phyloP scores from a whole-genome alignment of 1,140 invertebrate species.

The Lutraria rhynchaena region DNA sequence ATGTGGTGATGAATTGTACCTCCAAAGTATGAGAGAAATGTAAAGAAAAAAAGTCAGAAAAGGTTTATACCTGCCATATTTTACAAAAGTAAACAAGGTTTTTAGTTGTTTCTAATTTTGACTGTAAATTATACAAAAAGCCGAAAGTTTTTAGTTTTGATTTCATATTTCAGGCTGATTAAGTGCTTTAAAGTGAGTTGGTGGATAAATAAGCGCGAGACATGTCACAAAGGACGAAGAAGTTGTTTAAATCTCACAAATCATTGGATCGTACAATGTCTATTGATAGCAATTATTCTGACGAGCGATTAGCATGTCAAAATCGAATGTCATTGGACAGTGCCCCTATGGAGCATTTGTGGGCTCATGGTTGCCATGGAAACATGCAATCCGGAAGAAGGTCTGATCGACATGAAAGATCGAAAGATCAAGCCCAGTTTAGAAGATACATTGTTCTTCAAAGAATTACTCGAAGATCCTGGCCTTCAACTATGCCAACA shows the following conservation, averaged over 20 bases:
- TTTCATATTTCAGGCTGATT: too few relatives aligned
- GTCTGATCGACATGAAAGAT: not conserved
- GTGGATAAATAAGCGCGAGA: too few relatives aligned
- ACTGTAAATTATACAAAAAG: too few relatives aligned
- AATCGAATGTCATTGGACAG: slow-evolving; percentile 34
- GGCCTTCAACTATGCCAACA: slow-evolving; percentile 18
- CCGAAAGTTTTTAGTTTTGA: too few relatives aligned
- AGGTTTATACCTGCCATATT: too few relatives aligned
- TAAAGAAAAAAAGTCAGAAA: too few relatives aligned
- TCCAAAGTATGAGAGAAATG: too few relatives aligned
- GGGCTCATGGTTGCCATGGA: not conserved
- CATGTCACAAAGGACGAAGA: slow-evolving; percentile 17
- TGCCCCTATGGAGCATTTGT: slow-evolving; percentile 5
- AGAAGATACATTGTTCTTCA: slow-evolving; percentile 1
- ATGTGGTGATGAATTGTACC: too few relatives aligned
- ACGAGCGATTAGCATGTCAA: not conserved
- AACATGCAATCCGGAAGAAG: not conserved
- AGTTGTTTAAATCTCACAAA: slow-evolving; percentile 28
- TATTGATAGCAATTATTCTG: slow-evolving; percentile 18
- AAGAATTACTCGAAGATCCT: slow-evolving; percentile 31
- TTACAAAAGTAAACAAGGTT: too few relatives aligned
- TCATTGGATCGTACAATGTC: slow-evolving; percentile 49
- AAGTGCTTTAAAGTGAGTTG: too few relatives aligned
- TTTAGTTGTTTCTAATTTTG: too few relatives aligned
- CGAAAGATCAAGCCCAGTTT: slow-evolving; percentile 4